These are phyloP conservation scores for Tachyglossus aculeatus DNA, from an alignment of 2,797 vertebrate species.

Conservation along the genomic window DNA sequence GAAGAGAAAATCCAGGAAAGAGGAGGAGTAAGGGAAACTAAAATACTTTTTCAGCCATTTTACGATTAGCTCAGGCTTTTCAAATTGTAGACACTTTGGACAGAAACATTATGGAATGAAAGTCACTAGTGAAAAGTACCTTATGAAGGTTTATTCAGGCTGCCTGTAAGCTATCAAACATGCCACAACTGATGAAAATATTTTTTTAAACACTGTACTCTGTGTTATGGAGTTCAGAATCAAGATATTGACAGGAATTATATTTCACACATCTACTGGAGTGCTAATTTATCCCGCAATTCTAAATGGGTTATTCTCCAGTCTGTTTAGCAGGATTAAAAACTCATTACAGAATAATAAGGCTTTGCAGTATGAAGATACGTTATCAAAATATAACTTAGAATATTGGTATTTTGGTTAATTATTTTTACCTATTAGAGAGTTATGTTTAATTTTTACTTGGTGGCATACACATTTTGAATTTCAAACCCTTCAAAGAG, in stretches of 20 bases:
- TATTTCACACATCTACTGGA: background rate
- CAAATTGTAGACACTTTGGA: background rate
- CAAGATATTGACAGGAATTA: background rate
- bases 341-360: background rate
- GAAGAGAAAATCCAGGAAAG: background rate
- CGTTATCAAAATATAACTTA: background rate
- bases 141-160: background rate
- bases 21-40: background rate
- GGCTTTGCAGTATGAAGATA: background rate
- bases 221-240: background rate
- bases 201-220: background rate
- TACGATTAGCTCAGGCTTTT: slow-evolving; percentile 1
- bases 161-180: background rate
- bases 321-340: slow-evolving; percentile 1
- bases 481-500: slow-evolving; percentile 5
- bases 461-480: slow-evolving; percentile 19
- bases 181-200: background rate
- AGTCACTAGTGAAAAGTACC: rapidly evolving
- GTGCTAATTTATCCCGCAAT: background rate
- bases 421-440: background rate
- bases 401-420: background rate
- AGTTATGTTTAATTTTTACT: background rate
- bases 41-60: slow-evolving; percentile 4
- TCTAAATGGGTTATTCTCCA: background rate
- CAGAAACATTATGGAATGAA: background rate